Conservation (phyloP, 2,113 vertebrate species). For the Syrmaticus mikado region DNA sequence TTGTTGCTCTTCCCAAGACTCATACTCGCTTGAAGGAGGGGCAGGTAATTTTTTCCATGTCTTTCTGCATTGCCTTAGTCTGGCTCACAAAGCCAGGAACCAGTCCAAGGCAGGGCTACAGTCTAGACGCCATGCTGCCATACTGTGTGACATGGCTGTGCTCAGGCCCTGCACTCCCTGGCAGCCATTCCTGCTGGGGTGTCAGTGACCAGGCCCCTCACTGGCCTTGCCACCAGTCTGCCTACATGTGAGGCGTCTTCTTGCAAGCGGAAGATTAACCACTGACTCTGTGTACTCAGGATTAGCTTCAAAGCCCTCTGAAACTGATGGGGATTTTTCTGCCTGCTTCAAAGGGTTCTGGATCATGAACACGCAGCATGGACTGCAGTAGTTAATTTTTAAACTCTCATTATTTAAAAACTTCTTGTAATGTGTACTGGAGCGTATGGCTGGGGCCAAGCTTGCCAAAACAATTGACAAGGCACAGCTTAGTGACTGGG, state of each 20-base stretch:
- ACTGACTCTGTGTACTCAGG: background rate
- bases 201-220: rapidly evolving
- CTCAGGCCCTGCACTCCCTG: rapidly evolving
- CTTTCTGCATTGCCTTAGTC: background rate
- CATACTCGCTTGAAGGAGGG: rapidly evolving
- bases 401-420: conserved; percentile 43
- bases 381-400: conserved; percentile 62
- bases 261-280: background rate
- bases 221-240: rapidly evolving
- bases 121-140: background rate
- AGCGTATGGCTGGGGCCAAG: background rate
- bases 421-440: conserved; percentile 6
- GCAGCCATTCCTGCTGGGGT: rapidly evolving
- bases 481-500: background rate
- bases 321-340: background rate
- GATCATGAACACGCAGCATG: background rate
- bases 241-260: rapidly evolving
- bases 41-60: background rate
- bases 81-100: background rate
- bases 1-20: background rate
- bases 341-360: conserved; percentile 52
- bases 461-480: conserved; percentile 9
- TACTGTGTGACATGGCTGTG: rapidly evolving
- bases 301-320: background rate
- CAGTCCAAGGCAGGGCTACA: background rate